Percentiles rank a stretch among this genome's conserved stretches.
phyloP scores from a whole-genome alignment of 2,113 vertebrate genomes.

The Isurus oxyrinchus region DNA sequence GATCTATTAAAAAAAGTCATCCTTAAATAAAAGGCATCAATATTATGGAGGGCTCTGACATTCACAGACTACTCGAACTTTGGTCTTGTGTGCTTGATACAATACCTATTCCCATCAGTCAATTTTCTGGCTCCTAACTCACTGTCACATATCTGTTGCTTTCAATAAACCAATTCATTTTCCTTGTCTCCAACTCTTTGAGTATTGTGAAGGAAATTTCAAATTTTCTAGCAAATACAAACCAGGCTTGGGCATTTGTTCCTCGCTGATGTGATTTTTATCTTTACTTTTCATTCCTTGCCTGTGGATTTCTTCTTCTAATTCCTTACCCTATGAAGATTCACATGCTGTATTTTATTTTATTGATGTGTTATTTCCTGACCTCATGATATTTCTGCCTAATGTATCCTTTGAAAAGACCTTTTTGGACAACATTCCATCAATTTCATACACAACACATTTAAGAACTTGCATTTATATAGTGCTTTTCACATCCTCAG shows the following conservation, averaged over 20 bases:
- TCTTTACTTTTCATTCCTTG: background rate
- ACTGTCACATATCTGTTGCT: background rate
- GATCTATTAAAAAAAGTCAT: too few species aligned
- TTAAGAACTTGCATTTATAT: background rate
- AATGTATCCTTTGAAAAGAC: background rate
- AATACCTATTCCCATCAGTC: background rate
- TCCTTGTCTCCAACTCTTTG: background rate
- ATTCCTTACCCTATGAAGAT: background rate
- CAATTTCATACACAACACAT: background rate
- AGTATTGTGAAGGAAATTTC: background rate
- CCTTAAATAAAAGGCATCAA: background rate
- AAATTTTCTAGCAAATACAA: background rate
- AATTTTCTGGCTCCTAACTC: background rate
- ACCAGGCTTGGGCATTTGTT: background rate
- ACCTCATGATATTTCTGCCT: background rate
- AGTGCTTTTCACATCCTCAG: background rate
- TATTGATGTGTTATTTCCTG: background rate
- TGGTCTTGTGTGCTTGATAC: background rate
- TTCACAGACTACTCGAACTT: background rate
- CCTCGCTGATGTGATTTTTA: background rate
- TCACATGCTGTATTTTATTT: background rate
- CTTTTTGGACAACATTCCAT: background rate
- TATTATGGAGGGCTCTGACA: background rate
- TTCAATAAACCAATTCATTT: background rate
- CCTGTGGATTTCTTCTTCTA: background rate